Base-by-base conservation (phyloP, 2,888 invertebrate genomes). In the Apotomis turbidana region DNA sequence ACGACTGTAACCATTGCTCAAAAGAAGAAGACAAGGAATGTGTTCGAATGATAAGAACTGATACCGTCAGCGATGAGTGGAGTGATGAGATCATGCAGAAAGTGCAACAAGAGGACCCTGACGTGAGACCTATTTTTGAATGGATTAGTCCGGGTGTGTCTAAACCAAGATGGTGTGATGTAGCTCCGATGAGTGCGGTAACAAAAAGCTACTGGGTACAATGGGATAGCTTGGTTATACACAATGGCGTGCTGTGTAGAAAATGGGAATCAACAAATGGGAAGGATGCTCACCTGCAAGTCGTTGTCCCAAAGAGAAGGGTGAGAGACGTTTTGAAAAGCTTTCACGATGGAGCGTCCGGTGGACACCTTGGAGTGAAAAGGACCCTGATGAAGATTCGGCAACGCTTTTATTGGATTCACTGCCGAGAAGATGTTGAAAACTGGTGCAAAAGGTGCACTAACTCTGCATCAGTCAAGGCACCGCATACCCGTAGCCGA, bases 281-380 rank as follows among this genome's bases (percentile, higher is more conserved):
- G 41, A 27, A 57, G 9, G 8, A 15, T 36, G 13, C 4, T 15
- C 4, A 57, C 13, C 15, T 57, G 10, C 57, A 57, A 57, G 36
- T 57, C 3, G 6, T 57, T 3, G 36, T 57, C 8, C 57, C 57
- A 3, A 5, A 6, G 36, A 15, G 6, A 9, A 57, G 27, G 27
- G 55, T 57, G 3, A 36, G 13, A 3, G 27, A 57, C 2, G 57
- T 57, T 36, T 27, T 57, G 36, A 15, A 27, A 9, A 5, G 27
- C 9, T 57, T 57, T 27, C 71, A 59, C 55, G 60, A 66, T 54
- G 71, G 67, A 5, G 4, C 12, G n/a, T 67, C 71, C 4, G 66
- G 67, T n/a, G 67, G 71, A n/a, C 71, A 71, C 54, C 41, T 67
- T 4, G 67, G 67, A 5, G 57, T 55, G 4, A 67, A 62, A 41